Base-by-base conservation (phyloP, 1,140 invertebrate genomes). In the Cydia pomonella region DNA sequence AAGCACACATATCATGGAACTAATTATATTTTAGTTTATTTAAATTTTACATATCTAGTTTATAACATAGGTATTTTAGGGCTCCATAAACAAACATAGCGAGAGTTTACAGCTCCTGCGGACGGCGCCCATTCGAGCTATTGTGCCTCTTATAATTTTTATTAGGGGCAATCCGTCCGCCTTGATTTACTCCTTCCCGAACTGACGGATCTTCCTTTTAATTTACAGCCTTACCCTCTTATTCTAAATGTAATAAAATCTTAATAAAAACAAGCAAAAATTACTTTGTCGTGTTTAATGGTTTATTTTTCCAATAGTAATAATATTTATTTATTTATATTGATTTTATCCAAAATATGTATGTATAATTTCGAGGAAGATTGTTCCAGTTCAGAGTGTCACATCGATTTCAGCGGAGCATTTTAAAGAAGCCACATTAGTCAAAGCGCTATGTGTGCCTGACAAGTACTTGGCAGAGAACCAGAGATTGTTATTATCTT, bases 141-240 rank as follows among this genome's bases (percentile, higher is more conserved):
- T 92, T 92, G 91, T 92, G 91, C 90, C 85, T 90, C 86, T 92
- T 92, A 92, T 92, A 92, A 92, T 92, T 92, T 93, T 93, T 93
- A 93, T 92, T 92, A 90, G 90, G 87, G 89, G 90, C 90, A 91
- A 93, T 93, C 90, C 91, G 90, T 92, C 91, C 86, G 84, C 74
- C 87, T 92, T 93, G 91, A 93, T 93, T 93, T 93, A 93, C 90
- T 91, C 79, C 88, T 93, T 92, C 89, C 91, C 90, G 90, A 90
- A 91, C 91, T 93, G 91, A 93, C 88, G 89, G 90, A 93, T 93
- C 88, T 92, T 90, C 89, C 81, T 88, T 92, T 92, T 92, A 91
- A 93, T 93, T 93, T 93, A 93, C 89, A 89, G 87, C 87, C 84
- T 79, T 82, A 89, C 89, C 89, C 89, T 84, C 87, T 83, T 87